A percentile compares a stretch with the other conserved stretches of the same genome.
phyloP scores from a whole-genome alignment of 2,113 vertebrate species.

The Oreocharis arfaki region DNA sequence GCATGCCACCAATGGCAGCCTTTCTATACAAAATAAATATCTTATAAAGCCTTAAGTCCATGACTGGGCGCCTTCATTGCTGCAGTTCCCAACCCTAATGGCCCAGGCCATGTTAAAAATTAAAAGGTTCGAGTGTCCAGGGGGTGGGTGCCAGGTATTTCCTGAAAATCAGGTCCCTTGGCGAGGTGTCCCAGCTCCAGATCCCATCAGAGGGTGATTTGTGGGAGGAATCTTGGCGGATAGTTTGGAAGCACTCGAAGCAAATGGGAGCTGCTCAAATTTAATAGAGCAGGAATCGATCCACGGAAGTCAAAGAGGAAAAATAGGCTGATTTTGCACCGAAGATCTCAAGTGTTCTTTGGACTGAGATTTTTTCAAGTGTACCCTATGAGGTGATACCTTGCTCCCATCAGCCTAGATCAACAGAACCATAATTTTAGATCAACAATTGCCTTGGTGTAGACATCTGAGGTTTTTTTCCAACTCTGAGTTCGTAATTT shows the following conservation, averaged over 20 bases:
- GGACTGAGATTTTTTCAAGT: background rate
- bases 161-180: background rate
- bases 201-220: background rate
- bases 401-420: background rate
- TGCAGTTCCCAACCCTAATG: background rate
- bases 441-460: background rate
- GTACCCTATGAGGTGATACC: background rate
- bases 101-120: fast-evolving
- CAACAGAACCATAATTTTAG: background rate
- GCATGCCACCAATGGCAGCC: background rate
- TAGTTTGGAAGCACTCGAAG: background rate
- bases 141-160: background rate
- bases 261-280: background rate
- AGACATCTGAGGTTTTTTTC: background rate
- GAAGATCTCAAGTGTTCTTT: fast-evolving
- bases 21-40: background rate
- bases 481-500: background rate
- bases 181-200: background rate
- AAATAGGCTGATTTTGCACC: background rate
- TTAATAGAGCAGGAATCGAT: background rate
- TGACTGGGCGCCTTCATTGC: background rate
- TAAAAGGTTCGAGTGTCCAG: background rate
- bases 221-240: background rate
- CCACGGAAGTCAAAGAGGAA: background rate
- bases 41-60: background rate